Evolutionary conservation across 2,888 invertebrate genomes (phyloP).

Genomic region (Sympetrum striolatum): DNA sequence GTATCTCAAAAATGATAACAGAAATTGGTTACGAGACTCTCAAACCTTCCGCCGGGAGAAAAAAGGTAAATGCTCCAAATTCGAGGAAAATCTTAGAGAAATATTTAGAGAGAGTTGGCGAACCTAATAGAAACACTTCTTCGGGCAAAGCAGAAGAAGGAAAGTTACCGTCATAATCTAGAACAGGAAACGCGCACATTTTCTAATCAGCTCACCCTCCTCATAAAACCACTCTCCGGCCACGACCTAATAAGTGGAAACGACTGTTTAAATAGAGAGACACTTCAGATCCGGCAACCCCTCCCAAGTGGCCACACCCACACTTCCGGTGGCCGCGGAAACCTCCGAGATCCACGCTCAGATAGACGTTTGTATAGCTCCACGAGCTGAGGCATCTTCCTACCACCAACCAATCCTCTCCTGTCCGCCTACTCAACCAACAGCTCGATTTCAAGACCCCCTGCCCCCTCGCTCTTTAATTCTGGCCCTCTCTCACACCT

Average conservation of each 20-base stretch:
- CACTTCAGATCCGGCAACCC: neutral
- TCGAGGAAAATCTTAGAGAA: no score
- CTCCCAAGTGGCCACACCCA: neutral
- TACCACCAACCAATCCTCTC: neutral
- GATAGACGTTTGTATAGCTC: conserved; percentile 10
- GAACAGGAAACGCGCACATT: neutral
- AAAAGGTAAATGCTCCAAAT: no score
- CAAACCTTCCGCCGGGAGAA: no score
- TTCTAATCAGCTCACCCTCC: neutral
- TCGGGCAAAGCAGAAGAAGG: no score
- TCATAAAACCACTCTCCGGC: no score
- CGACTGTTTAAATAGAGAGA: neutral
- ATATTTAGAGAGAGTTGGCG: no score
- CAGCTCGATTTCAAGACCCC: neutral
- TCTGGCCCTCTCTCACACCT: neutral
- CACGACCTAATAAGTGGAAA: neutral
- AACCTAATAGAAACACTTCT: no score
- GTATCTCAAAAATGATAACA: no score
- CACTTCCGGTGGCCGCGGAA: conserved; percentile 6
- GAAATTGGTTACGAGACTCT: no score
- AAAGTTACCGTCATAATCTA: neutral
- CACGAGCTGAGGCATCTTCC: conserved; percentile 1
- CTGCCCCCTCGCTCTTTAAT: neutral
- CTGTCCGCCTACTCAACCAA: neutral
- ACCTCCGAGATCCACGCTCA: neutral